These are phyloP conservation scores for Tricholaema leucomelas DNA, from an alignment of 2,113 vertebrate species.

Conservation along the genomic window DNA sequence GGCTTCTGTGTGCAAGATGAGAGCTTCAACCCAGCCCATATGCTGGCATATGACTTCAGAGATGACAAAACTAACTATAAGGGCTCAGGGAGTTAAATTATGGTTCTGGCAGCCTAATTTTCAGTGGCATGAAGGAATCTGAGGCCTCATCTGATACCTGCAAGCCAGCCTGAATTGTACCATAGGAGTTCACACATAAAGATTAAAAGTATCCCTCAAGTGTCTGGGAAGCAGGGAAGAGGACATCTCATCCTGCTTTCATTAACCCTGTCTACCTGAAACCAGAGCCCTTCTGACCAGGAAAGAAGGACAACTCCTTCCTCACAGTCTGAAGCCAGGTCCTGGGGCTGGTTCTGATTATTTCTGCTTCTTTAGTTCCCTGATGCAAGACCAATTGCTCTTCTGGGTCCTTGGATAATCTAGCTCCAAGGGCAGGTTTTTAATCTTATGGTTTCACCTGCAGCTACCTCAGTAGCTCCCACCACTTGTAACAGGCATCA, in stretches of 20 bases:
- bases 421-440: not conserved
- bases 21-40: fast-evolving
- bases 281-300: not conserved
- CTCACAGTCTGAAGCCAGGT: not conserved
- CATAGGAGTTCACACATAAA: not conserved
- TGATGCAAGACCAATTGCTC: not conserved
- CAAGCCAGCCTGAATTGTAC: not conserved
- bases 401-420: not conserved
- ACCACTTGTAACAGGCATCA: not conserved
- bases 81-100: not conserved
- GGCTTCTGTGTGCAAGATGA: not conserved
- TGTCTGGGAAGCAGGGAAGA: not conserved
- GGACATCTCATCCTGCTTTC: fast-evolving
- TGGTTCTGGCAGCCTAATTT: not conserved
- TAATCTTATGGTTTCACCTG: not conserved
- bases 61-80: not conserved
- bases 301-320: not conserved
- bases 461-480: not conserved
- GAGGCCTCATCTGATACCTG: not conserved
- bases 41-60: not conserved
- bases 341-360: not conserved
- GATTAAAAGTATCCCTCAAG: not conserved
- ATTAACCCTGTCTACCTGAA: not conserved
- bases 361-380: not conserved
- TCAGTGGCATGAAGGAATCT: not conserved